Evolutionary conservation across 2,888 invertebrate species (phyloP), one percentile per base, ranked within the genome.

Genomic region (Cephus nigrinus): DNA sequence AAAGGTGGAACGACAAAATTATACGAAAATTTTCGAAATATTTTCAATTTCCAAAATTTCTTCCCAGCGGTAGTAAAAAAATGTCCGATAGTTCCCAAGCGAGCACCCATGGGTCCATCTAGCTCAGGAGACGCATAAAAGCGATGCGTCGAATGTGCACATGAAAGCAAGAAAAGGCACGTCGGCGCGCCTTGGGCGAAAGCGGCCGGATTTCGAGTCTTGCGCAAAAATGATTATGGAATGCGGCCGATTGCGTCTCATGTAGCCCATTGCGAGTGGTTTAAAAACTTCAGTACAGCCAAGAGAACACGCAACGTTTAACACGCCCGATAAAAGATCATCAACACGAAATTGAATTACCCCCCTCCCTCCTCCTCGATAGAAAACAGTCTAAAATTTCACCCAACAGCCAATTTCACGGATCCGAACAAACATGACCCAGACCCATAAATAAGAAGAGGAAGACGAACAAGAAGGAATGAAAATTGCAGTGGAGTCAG

Each of bases 401-500:
- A 55, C 2, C 5, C 9, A 23, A 5, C 55, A 55, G 23, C 23
- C 23, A 15, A 23, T 23, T 23, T 55, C 15, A 23, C 23, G 9
- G 5, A 55, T 9, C 2, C 55, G 2, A 55, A 23, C 9, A 9
- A 55, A 23, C 23, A 55, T 55, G 55, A 55, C 55, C 55, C 71
- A 71, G 31, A 71, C 71, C 31, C 71, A 71, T 33, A 71, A 32
- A 32, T 71, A 33, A 33, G 33, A 33, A 12, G 71, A 71, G 23
- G 15, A 33, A 31, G 31, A 71, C 32, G 31, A 15, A 71, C 1
- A 31, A 15, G n/a, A 30, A 12, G 40, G 40, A 71, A 71, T 75
- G 74, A 77, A 80, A 81, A 82, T 81, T 74, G 68, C 76, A 74
- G 76, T 23, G 23, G 23, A 55, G 55, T 55, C 55, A 55, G 55